These are phyloP conservation scores for Magallana ariakensis DNA, from an alignment of 1,140 invertebrate genomes.

Conservation along the genomic window DNA sequence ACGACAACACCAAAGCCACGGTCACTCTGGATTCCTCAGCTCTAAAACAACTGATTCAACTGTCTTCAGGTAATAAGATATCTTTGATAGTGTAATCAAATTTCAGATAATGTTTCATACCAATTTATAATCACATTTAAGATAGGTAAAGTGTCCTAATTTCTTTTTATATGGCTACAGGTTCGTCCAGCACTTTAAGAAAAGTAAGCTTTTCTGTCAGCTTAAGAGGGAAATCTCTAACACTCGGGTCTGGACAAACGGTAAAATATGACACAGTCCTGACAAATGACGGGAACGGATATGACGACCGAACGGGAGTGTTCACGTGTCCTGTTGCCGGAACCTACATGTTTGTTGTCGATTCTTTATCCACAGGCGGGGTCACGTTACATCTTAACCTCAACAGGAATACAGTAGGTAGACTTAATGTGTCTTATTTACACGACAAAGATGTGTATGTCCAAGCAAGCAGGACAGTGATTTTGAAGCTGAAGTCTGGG, in stretches of 20 bases:
- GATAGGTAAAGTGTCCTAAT: no score
- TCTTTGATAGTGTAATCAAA: no score
- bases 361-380: not conserved
- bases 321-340: not conserved
- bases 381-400: not conserved
- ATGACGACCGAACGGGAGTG: not conserved
- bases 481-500: not conserved
- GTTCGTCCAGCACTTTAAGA: no score
- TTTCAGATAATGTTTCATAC: no score
- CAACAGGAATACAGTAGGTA: not conserved
- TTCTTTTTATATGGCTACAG: no score
- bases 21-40: no score
- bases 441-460: not conserved
- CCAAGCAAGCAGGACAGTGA: not conserved
- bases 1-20: no score
- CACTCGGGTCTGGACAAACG: not conserved
- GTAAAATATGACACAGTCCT: not conserved
- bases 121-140: no score
- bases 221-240: not conserved
- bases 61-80: no score
- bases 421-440: not conserved
- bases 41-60: no score
- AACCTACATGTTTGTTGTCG: not conserved
- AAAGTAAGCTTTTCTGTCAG: not conserved
- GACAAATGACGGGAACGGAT: not conserved